phyloP scores from a whole-genome alignment of 1,140 invertebrate species.

The Panagrolaimus sp. region DNA sequence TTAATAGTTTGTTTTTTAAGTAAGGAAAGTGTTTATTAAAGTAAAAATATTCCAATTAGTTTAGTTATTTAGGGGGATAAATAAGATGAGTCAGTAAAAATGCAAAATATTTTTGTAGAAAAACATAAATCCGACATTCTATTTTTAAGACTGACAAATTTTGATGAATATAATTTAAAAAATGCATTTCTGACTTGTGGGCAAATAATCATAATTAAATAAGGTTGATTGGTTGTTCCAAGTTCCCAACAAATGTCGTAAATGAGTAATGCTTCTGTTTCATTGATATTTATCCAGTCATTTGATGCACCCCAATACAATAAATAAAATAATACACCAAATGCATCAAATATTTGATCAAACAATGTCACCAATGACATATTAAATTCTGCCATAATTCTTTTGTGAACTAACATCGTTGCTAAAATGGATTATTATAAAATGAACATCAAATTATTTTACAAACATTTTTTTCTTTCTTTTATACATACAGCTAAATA shows the following conservation, averaged over 20 bases:
- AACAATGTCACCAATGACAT: constrained; percentile 18
- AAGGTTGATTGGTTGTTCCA: constrained; percentile 2
- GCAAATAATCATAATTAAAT: background rate
- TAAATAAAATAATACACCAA: constrained; percentile 24
- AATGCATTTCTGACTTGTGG: background rate
- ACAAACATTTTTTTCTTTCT: background rate
- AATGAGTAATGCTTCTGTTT: background rate
- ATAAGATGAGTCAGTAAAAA: no score
- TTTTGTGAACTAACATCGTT: constrained; percentile 11
- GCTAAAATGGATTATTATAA: background rate
- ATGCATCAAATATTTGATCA: constrained; percentile 25
- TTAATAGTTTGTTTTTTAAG: no score
- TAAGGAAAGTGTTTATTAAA: no score
- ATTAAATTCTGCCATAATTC: constrained; percentile 17
- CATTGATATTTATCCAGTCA: constrained; percentile 4
- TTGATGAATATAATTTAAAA: background rate
- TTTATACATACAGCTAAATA: constrained; percentile 3
- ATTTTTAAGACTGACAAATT: background rate
- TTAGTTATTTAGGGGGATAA: no score
- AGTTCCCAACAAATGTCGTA: constrained; percentile 23
- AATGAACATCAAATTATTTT: background rate
- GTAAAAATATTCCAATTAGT: no score
- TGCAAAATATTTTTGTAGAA: no score
- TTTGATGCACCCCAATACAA: constrained; percentile 21
- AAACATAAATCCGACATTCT: no score